Evolutionary conservation across 2,888 invertebrate species (phyloP).

Genomic region (Dasysyrphus tricinctus): DNA sequence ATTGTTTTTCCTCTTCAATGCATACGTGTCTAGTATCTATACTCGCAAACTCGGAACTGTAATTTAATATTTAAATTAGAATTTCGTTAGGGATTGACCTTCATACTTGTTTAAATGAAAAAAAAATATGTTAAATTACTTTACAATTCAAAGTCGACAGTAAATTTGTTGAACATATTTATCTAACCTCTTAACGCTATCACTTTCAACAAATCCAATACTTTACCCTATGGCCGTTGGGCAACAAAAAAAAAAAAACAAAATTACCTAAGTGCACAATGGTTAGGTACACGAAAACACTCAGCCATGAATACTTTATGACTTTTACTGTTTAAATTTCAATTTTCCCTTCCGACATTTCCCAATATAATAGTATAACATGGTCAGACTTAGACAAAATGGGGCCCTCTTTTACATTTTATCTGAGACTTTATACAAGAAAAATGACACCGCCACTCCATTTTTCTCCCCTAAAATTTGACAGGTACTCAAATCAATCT

Average conservation of each 20-base stretch:
- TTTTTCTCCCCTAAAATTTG: too few species aligned
- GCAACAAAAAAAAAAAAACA: not conserved
- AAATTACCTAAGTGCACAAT: slow-evolving; percentile 27
- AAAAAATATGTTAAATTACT: not conserved
- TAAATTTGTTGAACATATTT: not conserved
- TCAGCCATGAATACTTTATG: slow-evolving; percentile 64
- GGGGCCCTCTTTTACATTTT: not conserved
- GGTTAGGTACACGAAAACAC: slow-evolving; percentile 32
- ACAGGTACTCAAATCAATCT: too few species aligned
- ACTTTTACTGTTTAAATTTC: slow-evolving; percentile 51
- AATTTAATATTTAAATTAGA: too few species aligned
- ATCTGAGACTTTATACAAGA: too few species aligned
- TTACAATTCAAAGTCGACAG: not conserved
- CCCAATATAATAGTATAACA: not conserved
- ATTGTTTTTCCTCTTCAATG: too few species aligned
- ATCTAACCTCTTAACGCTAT: not conserved
- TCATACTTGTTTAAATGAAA: too few species aligned
- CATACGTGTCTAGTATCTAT: too few species aligned
- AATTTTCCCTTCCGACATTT: slow-evolving; percentile 24
- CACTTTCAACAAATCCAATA: not conserved
- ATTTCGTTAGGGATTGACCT: too few species aligned
- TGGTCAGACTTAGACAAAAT: not conserved
- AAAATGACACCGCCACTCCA: too few species aligned
- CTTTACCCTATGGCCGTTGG: not conserved
- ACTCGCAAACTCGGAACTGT: too few species aligned